Base-by-base conservation (phyloP, 1,140 invertebrate species). In the Drosophila albomicans region DNA sequence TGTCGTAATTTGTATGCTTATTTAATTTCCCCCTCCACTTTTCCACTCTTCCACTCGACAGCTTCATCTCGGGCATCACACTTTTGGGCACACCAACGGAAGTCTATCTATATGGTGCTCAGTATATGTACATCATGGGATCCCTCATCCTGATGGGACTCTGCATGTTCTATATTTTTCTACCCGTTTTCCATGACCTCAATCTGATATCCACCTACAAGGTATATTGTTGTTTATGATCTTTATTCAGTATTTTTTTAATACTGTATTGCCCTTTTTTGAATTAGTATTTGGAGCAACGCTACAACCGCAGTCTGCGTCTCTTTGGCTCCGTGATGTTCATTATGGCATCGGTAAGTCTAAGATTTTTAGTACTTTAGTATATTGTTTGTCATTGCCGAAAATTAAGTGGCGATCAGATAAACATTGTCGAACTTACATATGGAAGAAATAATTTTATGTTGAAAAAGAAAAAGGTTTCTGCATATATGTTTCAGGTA, bases 121-220 rank as follows among this genome's bases (percentile, higher is more conserved):
- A 96, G 67, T 97, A 96, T 79, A 82, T 95, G 48, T 95, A 95
- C 75, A 94, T 96, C 2, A 91, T 94, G 1, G 92, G 95, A 5
- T 95, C 95, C 0, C 92, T 95, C 13, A 75, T 96, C 0, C 65
- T 96, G 5, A 95, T 96, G 86, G 95, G 95, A 6, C 75, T 96
- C 10, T 92, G 95, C 5, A 94, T 97, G 78, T 94, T 94, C 1
- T 94, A 94, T 70, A 93, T 97, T 28, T 97, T 95, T 87, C 91
- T 98, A 41, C 97, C 97, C 0, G 95, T 98, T 0, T 97, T 97
- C 81, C 96, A 97, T 78, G 94, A 96, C n/a, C 94, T 98, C 3
- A 93, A 95, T 79, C 82, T 98, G 3, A 97, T 96, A 46, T 97
- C 96, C 52, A 96, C 96, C 15, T 98, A 97, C 93, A 96, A 98